Conservation (phyloP, 2,797 vertebrate species). For the Falco columbarius region DNA sequence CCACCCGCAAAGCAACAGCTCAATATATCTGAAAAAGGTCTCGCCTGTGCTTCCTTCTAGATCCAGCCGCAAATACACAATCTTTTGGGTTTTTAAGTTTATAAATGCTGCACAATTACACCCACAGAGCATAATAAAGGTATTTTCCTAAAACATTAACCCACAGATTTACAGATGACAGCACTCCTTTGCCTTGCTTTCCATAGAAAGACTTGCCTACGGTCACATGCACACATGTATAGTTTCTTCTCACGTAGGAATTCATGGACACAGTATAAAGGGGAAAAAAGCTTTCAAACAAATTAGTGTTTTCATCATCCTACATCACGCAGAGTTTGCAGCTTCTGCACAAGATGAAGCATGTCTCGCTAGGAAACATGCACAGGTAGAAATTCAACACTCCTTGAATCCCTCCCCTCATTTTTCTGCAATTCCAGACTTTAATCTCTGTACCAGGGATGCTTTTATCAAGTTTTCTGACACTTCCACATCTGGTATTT, state of each 20-base stretch:
- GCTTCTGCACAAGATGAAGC: not conserved
- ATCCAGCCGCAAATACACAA: conserved; percentile 5
- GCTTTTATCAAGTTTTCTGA: not conserved
- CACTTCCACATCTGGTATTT: not conserved
- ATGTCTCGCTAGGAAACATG: not conserved
- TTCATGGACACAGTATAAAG: not conserved
- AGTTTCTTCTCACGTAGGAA: not conserved
- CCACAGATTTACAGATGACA: not conserved
- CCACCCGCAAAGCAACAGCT: not conserved
- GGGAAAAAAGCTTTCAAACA: not conserved
- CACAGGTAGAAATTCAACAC: not conserved
- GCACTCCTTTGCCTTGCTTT: not conserved
- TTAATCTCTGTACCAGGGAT: not conserved
- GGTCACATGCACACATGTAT: accelerated
- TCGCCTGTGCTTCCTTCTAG: not conserved
- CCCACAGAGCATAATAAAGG: not conserved
- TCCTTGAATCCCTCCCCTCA: not conserved
- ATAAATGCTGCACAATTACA: not conserved
- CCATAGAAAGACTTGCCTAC: not conserved
- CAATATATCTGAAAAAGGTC: not conserved
- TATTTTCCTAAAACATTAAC: not conserved
- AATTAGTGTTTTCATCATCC: conserved; percentile 29
- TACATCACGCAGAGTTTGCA: not conserved
- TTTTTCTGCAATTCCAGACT: not conserved
- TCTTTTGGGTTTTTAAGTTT: not conserved